phyloP scores from a whole-genome alignment of 2,797 vertebrate species.

The Tadarida brasiliensis region DNA sequence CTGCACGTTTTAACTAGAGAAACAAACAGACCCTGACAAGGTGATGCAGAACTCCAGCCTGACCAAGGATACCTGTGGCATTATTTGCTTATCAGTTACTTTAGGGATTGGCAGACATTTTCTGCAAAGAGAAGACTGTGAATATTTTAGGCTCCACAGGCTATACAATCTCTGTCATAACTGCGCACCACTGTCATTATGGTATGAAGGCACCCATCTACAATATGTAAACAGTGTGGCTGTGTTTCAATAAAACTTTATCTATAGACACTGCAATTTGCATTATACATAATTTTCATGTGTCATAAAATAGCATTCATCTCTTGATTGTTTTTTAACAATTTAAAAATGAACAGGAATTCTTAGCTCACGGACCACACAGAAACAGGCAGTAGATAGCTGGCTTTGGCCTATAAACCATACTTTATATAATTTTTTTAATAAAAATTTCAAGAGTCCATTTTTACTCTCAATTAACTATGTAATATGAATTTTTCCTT shows the following conservation, averaged over 20 bases:
- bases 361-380: background rate
- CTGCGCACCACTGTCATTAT: background rate
- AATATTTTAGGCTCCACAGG: constrained; percentile 3
- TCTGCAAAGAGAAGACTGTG: background rate
- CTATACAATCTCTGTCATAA: background rate
- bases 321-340: background rate
- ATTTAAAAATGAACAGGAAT: constrained; percentile 49
- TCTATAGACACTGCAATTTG: background rate
- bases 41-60: background rate
- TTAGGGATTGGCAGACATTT: background rate
- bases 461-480: constrained; percentile 48
- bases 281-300: background rate
- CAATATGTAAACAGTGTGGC: background rate
- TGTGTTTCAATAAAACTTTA: constrained; percentile 43
- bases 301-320: constrained; percentile 11
- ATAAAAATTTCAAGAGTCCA: background rate
- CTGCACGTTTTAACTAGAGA: background rate
- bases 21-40: background rate
- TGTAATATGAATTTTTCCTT: background rate
- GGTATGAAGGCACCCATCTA: background rate
- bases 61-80: background rate
- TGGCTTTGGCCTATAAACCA: background rate
- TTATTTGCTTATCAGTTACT: constrained; percentile 15
- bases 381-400: background rate
- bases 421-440: background rate